Evolutionary conservation across 1,140 invertebrate genomes (phyloP).

Genomic region (Brachionus plicatilis): DNA sequence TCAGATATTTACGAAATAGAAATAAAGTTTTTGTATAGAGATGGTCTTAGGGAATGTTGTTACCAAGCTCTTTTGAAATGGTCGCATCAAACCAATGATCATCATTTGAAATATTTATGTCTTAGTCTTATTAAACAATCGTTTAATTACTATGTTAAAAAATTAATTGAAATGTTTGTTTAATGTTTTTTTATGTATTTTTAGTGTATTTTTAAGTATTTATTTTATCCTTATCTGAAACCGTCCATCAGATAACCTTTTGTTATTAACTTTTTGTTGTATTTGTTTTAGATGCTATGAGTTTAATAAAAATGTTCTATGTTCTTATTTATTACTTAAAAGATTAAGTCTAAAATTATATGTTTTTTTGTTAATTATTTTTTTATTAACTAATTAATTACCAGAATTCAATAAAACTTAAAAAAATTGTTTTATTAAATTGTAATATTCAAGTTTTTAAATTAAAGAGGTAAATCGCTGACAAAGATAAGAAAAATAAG

Average conservation of each 20-base stretch:
- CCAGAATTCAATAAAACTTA: too few species aligned
- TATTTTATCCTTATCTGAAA: constrained; percentile 1
- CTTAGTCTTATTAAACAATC: not conserved
- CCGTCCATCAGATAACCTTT: not conserved
- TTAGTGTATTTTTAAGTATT: not conserved
- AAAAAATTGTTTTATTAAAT: too few species aligned
- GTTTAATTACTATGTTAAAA: constrained; percentile 31
- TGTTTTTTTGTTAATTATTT: too few species aligned
- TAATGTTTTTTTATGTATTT: not conserved
- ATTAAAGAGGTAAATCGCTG: too few species aligned
- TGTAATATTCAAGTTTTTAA: too few species aligned
- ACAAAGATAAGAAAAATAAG: too few species aligned
- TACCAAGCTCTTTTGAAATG: constrained; percentile 15
- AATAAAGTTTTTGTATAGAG: not conserved
- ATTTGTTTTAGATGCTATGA: too few species aligned
- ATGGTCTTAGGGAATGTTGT: constrained; percentile 37
- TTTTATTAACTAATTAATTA: too few species aligned
- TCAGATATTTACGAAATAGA: constrained; percentile 23
- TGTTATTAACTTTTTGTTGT: too few species aligned
- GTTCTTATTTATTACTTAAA: too few species aligned
- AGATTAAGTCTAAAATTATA: too few species aligned
- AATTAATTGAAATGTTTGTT: not conserved
- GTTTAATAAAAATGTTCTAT: too few species aligned
- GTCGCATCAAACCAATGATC: not conserved
- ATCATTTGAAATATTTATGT: not conserved